phyloP scores from a whole-genome alignment of 2,888 invertebrate genomes.

The Chrysolina haemoptera region DNA sequence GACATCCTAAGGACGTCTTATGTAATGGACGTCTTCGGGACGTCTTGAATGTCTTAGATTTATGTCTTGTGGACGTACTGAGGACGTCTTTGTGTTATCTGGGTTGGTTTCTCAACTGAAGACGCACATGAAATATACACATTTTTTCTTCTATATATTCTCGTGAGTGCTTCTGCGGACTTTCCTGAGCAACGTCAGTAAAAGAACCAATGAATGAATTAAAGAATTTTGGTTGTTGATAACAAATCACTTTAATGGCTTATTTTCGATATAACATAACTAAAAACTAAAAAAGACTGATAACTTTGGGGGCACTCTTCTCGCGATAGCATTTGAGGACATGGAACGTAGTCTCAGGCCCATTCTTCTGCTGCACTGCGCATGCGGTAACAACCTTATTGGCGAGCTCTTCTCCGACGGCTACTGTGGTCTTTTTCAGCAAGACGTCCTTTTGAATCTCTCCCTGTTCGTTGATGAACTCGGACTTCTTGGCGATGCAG shows the following conservation, averaged over 20 bases:
- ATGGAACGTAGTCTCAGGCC: constrained; percentile 52
- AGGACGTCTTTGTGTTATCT: too few species aligned
- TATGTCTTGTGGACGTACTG: too few species aligned
- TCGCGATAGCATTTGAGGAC: constrained; percentile 56
- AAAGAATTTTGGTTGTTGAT: background rate
- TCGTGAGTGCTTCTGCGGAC: too few species aligned
- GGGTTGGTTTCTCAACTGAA: too few species aligned
- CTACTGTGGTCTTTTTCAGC: constrained; percentile 41
- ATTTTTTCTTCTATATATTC: too few species aligned
- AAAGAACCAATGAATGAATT: background rate
- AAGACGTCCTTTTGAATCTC: constrained; percentile 52
- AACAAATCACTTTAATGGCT: constrained; percentile 4
- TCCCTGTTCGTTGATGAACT: constrained; percentile 57
- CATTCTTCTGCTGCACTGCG: constrained; percentile 49
- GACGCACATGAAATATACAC: too few species aligned
- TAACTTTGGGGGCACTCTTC: constrained; percentile 35
- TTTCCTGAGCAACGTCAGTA: too few species aligned
- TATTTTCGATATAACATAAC: background rate
- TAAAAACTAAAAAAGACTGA: background rate
- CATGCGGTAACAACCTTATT: constrained; percentile 52
- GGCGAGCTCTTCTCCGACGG: constrained; percentile 37
- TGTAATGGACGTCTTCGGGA: too few species aligned
- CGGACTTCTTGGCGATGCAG: constrained; percentile 56
- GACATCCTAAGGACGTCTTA: too few species aligned
- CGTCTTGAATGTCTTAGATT: too few species aligned